Percentiles rank a stretch among this genome's conserved stretches.
These are phyloP conservation scores for Caenorhabditis briggsae DNA, from an alignment of 1,140 invertebrate species.

Conservation along the genomic window DNA sequence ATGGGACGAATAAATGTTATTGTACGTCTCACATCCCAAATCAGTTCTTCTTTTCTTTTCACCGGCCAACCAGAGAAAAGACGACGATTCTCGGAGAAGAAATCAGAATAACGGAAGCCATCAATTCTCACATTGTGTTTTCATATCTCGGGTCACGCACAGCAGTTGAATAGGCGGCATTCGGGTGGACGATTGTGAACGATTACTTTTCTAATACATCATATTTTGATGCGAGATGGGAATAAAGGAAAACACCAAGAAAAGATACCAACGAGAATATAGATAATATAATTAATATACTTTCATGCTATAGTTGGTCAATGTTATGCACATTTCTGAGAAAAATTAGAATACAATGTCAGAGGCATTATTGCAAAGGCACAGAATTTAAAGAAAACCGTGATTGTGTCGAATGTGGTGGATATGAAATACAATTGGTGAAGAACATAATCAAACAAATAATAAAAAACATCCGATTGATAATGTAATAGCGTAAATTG, in stretches of 20 bases:
- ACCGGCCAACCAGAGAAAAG: neutral
- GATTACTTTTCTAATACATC: constrained; percentile 8
- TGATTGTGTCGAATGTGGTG: no score
- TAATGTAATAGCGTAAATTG: no score
- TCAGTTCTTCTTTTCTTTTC: constrained; percentile 28
- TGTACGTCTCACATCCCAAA: constrained; percentile 46
- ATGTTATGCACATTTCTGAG: no score
- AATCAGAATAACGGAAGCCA: constrained; percentile 37
- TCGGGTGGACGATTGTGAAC: neutral
- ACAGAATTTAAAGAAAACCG: no score
- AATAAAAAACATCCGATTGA: no score
- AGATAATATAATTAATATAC: neutral
- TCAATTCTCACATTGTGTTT: constrained; percentile 26
- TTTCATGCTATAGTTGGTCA: no score
- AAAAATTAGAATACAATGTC: no score
- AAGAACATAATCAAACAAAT: no score
- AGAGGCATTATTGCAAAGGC: no score
- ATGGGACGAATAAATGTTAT: constrained; percentile 56
- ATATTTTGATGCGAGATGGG: neutral
- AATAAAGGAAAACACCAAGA: neutral
- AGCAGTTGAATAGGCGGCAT: constrained; percentile 1
- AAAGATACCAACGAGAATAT: neutral
- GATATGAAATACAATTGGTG: no score
- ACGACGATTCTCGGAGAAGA: neutral
- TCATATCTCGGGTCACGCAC: neutral